Conservation (phyloP, 2,888 invertebrate genomes). For the Panopea generosa region DNA sequence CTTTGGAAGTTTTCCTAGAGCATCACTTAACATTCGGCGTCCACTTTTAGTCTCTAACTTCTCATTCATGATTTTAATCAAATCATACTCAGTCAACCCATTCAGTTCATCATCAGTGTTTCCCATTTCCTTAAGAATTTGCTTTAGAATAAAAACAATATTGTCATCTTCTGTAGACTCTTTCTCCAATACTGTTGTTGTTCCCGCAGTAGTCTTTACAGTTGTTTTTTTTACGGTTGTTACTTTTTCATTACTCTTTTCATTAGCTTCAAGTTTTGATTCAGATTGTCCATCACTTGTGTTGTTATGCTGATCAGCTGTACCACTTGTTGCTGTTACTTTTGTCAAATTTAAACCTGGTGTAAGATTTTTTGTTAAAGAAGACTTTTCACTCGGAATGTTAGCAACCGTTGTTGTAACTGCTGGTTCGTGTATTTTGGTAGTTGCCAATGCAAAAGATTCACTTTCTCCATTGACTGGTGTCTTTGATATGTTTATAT, state of each 20-base stretch:
- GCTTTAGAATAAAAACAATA: not conserved
- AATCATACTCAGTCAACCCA: conserved; percentile 1
- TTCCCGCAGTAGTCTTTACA: not conserved
- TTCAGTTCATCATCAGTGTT: conserved; percentile 10
- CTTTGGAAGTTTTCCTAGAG: conserved; percentile 24
- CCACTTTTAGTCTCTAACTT: conserved; percentile 7
- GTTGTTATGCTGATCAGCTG: too few species aligned
- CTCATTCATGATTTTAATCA: conserved; percentile 4
- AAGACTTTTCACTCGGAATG: too few species aligned
- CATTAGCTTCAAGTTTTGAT: too few species aligned
- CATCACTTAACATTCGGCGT: conserved; percentile 13
- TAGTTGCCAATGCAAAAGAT: too few species aligned
- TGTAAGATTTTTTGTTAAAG: too few species aligned
- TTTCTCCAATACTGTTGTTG: not conserved
- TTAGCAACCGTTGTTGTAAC: too few species aligned
- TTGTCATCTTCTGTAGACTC: conserved; percentile 5
- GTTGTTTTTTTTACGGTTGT: not conserved
- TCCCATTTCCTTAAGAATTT: conserved; percentile 11
- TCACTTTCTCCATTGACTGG: too few species aligned
- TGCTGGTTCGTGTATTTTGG: too few species aligned
- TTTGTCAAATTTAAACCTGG: too few species aligned
- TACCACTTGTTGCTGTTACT: too few species aligned
- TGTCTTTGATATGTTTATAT: too few species aligned
- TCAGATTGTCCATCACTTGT: too few species aligned
- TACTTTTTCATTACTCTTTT: conserved; percentile 23